Percentiles rank a stretch among this genome's conserved stretches.
These are phyloP conservation scores for Drosophila novamexicana DNA, from an alignment of 1,140 invertebrate species.

Conservation along the genomic window DNA sequence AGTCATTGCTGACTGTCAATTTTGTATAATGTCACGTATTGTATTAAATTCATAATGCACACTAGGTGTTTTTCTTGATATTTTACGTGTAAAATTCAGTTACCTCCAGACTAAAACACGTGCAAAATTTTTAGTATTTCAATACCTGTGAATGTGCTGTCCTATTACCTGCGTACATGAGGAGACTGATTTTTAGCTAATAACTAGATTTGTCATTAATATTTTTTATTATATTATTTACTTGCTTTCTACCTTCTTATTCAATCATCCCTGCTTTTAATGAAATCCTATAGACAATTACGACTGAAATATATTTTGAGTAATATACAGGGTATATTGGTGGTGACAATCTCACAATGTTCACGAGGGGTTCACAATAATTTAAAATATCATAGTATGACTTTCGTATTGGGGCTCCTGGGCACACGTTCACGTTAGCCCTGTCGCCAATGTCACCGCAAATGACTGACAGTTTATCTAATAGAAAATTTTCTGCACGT, in stretches of 20 bases:
- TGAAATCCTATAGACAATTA: background rate
- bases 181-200: background rate
- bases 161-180: constrained; percentile 34
- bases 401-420: constrained; percentile 44
- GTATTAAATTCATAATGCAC: constrained; percentile 16
- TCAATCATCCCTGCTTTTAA: background rate
- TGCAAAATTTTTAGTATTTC: constrained; percentile 34
- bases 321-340: constrained; percentile 9
- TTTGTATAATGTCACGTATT: constrained; percentile 24
- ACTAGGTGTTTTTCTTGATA: constrained; percentile 48
- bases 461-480: constrained; percentile 78
- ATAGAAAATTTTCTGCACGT: constrained; percentile 58
- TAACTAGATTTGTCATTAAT: constrained; percentile 58
- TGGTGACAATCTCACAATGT: too few species aligned
- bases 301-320: background rate
- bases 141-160: constrained; percentile 15
- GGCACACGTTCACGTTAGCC: constrained; percentile 23
- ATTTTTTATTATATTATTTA: constrained; percentile 12
- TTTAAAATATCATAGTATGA: constrained; percentile 72
- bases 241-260: too few species aligned
- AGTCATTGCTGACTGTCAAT: background rate
- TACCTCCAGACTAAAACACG: constrained; percentile 41
- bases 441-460: constrained; percentile 45
- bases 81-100: constrained; percentile 75
- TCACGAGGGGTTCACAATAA: constrained; percentile 31